A percentile compares a stretch with the other conserved stretches of the same genome.
phyloP scores from a whole-genome alignment of 2,888 invertebrate species.

The Drosophila diplacantha region DNA sequence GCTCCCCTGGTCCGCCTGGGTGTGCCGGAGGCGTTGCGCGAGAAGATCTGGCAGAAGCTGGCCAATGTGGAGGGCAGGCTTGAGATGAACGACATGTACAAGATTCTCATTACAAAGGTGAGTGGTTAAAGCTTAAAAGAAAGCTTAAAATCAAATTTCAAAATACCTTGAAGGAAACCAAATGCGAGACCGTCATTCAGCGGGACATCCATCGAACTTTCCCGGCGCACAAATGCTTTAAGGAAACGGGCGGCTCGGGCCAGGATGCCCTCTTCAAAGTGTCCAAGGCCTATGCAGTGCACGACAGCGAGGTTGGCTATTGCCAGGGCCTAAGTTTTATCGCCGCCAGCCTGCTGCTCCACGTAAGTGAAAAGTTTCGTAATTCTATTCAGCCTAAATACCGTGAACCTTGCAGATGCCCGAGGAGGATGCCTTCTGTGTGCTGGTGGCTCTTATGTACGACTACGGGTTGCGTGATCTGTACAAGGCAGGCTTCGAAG shows the following conservation, averaged over 20 bases:
- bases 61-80: slow-evolving; percentile 91
- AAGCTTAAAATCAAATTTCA: not conserved
- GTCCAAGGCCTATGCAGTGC: slow-evolving; percentile 97
- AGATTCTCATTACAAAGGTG: slow-evolving; percentile 91
- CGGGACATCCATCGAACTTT: slow-evolving; percentile 98
- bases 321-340: slow-evolving; percentile 99
- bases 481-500: slow-evolving; percentile 98
- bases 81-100: slow-evolving; percentile 93
- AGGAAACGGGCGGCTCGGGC: slow-evolving; percentile 94
- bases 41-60: slow-evolving; percentile 98
- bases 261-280: slow-evolving; percentile 97
- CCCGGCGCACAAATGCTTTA: slow-evolving; percentile 98
- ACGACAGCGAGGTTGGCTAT: slow-evolving; percentile 98
- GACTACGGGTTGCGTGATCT: slow-evolving; percentile 95
- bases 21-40: slow-evolving; percentile 96
- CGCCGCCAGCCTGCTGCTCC: slow-evolving; percentile 95
- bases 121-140: slow-evolving; percentile 77
- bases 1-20: slow-evolving; percentile 89
- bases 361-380: slow-evolving; percentile 83
- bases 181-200: slow-evolving; percentile 95
- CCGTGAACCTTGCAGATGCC: slow-evolving; percentile 88
- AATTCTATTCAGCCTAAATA: not conserved
- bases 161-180: slow-evolving; percentile 86
- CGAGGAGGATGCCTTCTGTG: slow-evolving; percentile 99
- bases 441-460: slow-evolving; percentile 97